phyloP scores from a whole-genome alignment of 30 jellyfish, hydroid and myxozoan genomes.

The Cassiopea andromeda region DNA sequence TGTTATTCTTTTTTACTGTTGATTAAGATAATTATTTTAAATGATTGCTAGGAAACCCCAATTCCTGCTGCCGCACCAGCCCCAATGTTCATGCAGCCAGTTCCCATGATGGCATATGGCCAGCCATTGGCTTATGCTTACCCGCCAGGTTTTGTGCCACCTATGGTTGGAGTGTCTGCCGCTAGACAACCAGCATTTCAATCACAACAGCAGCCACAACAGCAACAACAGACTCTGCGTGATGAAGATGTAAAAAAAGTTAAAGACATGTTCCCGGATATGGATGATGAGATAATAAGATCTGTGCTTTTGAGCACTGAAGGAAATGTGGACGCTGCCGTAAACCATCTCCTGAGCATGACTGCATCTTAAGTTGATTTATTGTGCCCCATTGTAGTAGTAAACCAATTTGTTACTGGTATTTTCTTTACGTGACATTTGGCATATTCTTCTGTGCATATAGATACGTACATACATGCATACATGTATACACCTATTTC shows the following conservation, averaged over 20 bases:
- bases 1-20: not conserved
- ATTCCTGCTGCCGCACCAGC: conserved; percentile 67
- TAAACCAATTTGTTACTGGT: too few species aligned
- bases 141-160: conserved; percentile 43
- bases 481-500: too few species aligned
- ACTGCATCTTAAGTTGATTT: conserved; percentile 33
- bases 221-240: conserved; percentile 44
- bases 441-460: too few species aligned
- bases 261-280: conserved; percentile 92
- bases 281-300: conserved; percentile 91
- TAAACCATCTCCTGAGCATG: conserved; percentile 82
- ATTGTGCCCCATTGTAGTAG: too few species aligned
- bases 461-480: too few species aligned
- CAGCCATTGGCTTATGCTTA: conserved; percentile 60
- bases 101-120: conserved; percentile 68
- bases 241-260: conserved; percentile 75
- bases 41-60: conserved; percentile 27
- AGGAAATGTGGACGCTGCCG: conserved; percentile 90
- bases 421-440: too few species aligned
- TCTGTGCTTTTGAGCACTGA: conserved; percentile 76
- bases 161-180: conserved; percentile 1
- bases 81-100: conserved; percentile 55
- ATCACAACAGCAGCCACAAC: conserved; percentile 57
- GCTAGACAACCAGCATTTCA: not conserved
- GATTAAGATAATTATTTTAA: too few species aligned